phyloP scores from a whole-genome alignment of 2,888 invertebrate genomes.

The Napeogenes inachia region DNA sequence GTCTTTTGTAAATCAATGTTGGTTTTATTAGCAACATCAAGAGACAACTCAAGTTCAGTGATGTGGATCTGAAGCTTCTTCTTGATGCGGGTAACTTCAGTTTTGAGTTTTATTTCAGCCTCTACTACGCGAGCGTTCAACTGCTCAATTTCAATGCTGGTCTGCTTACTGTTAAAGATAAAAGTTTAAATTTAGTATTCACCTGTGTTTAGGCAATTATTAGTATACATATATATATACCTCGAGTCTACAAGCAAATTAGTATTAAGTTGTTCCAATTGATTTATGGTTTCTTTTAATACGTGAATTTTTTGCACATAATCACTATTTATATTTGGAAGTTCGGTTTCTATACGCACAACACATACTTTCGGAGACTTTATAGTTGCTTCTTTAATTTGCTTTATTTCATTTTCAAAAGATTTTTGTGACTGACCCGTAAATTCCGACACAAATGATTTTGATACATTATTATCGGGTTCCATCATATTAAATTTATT shows the following conservation, averaged over 20 bases:
- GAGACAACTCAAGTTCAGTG: conserved; percentile 96
- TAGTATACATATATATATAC: conserved; percentile 52
- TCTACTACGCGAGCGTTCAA: conserved; percentile 96
- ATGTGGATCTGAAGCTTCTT: conserved; percentile 99
- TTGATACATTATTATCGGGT: conserved; percentile 13
- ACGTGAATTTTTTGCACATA: conserved; percentile 78
- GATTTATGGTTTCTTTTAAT: conserved; percentile 79
- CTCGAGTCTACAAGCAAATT: conserved; percentile 80
- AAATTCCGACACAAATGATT: conserved; percentile 14
- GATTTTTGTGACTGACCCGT: conserved; percentile 11
- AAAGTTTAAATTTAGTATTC: conserved; percentile 10
- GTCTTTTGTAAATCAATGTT: conserved; percentile 98
- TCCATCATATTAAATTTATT: conserved; percentile 17
- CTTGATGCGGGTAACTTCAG: conserved; percentile 97
- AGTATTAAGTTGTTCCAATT: conserved; percentile 79
- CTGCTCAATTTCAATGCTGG: conserved; percentile 98
- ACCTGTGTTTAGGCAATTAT: background rate
- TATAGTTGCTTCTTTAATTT: conserved; percentile 36
- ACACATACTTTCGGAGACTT: conserved; percentile 56
- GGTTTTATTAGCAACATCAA: conserved; percentile 98
- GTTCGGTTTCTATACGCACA: conserved; percentile 56
- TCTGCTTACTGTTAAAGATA: conserved; percentile 88
- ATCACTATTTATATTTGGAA: conserved; percentile 71
- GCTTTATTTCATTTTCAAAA: conserved; percentile 25
- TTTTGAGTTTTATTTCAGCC: conserved; percentile 96